phyloP scores from a whole-genome alignment of 2,797 vertebrate species.

The Sandelia bainsii region DNA sequence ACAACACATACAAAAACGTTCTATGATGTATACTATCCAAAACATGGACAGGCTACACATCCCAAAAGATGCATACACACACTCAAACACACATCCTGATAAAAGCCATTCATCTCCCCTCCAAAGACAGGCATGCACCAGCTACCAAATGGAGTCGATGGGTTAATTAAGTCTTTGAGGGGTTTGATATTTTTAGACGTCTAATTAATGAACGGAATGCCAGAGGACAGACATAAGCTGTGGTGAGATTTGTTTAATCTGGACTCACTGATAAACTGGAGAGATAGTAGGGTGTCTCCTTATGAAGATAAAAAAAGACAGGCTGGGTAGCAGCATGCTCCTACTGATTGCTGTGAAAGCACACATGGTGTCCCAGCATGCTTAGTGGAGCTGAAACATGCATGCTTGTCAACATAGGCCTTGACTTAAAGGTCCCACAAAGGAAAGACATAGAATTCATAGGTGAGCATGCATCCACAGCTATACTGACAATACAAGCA shows the following conservation, averaged over 20 bases:
- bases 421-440: conserved; percentile 10
- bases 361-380: conserved; percentile 18
- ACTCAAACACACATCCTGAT: conserved; percentile 47
- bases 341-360: conserved; percentile 33
- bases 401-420: background rate
- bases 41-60: conserved; percentile 18
- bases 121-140: conserved; percentile 64
- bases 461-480: background rate
- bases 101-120: conserved; percentile 71
- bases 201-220: conserved; percentile 84
- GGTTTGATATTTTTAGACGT: conserved; percentile 87
- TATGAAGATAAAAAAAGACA: conserved; percentile 40
- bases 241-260: conserved; percentile 81
- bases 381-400: conserved; percentile 7
- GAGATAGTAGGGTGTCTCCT: conserved; percentile 60
- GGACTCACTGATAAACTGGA: conserved; percentile 72
- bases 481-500: background rate
- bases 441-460: background rate
- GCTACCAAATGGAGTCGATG: conserved; percentile 76
- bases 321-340: background rate
- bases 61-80: background rate
- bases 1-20: too few relatives aligned
- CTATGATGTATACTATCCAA: conserved; percentile 1
- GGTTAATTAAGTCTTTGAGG: conserved; percentile 89
- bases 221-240: conserved; percentile 80